Percentiles rank a stretch among this genome's conserved stretches.
These are phyloP conservation scores for Cydia amplana DNA, from an alignment of 1,140 invertebrate species.

Conservation along the genomic window DNA sequence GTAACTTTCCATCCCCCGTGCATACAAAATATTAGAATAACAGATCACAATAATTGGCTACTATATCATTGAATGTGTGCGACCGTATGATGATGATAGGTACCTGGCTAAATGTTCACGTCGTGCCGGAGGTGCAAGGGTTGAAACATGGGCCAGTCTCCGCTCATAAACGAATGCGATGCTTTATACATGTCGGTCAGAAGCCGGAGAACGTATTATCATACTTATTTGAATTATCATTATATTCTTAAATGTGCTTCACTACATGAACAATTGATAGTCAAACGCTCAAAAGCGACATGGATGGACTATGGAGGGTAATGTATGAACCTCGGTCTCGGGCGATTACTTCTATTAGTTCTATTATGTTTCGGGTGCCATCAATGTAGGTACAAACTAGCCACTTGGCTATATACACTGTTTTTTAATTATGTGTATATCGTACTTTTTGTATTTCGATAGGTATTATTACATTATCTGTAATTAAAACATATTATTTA, in stretches of 20 bases:
- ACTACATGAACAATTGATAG: no score
- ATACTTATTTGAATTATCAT: no score
- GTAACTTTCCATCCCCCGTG: background rate
- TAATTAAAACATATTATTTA: slow-evolving; percentile 35
- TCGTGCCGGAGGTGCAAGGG: no score
- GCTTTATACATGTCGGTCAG: background rate
- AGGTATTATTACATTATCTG: background rate
- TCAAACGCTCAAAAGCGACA: no score
- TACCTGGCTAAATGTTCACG: no score
- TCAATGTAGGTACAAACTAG: background rate
- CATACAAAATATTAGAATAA: slow-evolving; percentile 4
- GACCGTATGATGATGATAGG: background rate
- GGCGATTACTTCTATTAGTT: background rate
- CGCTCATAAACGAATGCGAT: background rate
- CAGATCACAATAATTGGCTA: background rate
- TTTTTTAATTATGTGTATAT: background rate
- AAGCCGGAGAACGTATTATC: background rate
- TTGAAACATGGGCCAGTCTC: background rate
- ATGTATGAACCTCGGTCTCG: background rate
- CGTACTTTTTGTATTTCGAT: background rate
- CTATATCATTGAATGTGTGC: background rate
- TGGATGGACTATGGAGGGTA: no score
- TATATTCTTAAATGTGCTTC: no score
- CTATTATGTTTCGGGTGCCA: background rate
- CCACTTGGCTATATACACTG: background rate